Evolutionary conservation across 2,888 invertebrate species (phyloP).

Genomic region (Papilio elwesi): DNA sequence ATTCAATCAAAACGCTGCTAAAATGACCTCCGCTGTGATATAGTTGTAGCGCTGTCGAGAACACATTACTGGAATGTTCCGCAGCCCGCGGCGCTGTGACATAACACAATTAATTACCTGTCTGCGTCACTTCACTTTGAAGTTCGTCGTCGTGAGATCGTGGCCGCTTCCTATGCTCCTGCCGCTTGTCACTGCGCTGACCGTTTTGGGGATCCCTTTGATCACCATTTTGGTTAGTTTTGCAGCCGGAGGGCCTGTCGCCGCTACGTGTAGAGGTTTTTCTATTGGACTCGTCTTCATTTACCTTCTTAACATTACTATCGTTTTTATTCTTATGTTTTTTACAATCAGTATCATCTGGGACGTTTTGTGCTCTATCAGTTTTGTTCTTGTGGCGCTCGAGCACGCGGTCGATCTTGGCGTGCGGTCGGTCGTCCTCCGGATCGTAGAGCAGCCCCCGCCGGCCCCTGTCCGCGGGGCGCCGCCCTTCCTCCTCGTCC

Average conservation of each 20-base stretch:
- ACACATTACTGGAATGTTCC: too few species aligned
- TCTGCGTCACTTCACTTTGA: background rate
- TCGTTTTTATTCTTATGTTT: conserved; percentile 18
- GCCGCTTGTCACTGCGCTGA: background rate
- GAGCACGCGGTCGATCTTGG: conserved; percentile 73
- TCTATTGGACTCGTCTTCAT: background rate
- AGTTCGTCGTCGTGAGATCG: background rate
- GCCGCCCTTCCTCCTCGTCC: conserved; percentile 14
- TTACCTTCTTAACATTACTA: conserved; percentile 18
- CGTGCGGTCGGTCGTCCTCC: conserved; percentile 69
- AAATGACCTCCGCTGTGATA: too few species aligned
- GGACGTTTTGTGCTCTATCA: conserved; percentile 29
- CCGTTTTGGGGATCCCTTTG: background rate
- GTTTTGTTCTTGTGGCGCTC: conserved; percentile 64
- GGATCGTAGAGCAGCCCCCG: conserved; percentile 75
- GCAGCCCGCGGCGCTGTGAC: too few species aligned
- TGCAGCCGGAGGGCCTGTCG: conserved; percentile 18
- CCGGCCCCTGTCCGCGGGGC: conserved; percentile 57
- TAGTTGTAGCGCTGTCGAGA: too few species aligned
- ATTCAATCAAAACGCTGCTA: too few species aligned
- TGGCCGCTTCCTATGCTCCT: conserved; percentile 6
- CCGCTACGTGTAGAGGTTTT: background rate
- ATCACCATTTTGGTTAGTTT: conserved; percentile 34
- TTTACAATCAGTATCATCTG: conserved; percentile 30
- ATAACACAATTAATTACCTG: too few species aligned